Base-by-base conservation (phyloP, 2,113 vertebrate species). In the Reinhardtius hippoglossoides region DNA sequence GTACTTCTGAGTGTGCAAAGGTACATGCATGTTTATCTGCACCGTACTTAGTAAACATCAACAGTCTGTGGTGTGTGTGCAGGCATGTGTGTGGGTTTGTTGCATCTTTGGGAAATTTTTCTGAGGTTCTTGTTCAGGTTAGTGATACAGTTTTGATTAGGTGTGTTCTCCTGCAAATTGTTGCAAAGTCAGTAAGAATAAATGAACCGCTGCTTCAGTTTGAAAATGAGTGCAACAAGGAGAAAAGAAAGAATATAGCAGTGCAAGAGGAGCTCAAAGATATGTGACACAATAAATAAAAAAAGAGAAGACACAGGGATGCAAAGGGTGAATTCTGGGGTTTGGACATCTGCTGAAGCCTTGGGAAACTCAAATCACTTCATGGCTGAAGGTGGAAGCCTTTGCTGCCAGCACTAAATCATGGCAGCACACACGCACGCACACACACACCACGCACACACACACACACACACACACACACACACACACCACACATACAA, bases 311-410 rank as follows among this genome's bases (percentile, higher is more conserved):
- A 1, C 20, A 50, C 10, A 3, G 8, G 50, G 50, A 54, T n/a
- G 20, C 46, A 78, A 80, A 84, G 35, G 70, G 35, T 48, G 63
- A 86, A 52, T 87, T 85, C 68, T 59, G 82, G 31, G 70, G 78
- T 80, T 87, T 78, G 76, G 71, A 89, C 90, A 91, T 93, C 92
- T 92, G 86, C 76, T 85, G 72, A 87, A 89, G 73, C 85, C 80
- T 92, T 82, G 78, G 82, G 81, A 92, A 91, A 92, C 87, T 87
- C 82, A 88, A 5, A 87, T 93, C 88, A 91, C 82, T 83, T 92
- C 85, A 90, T 81, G 78, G 57, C 84, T 78, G 74, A 72, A 71
- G 81, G 78, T 78, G 78, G 74, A 81, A 58, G 64, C 68, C 81
- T 66, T 78, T 64, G 37, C 44, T 86, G 63, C 59, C 57, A 78